Evolutionary conservation across 2,113 vertebrate genomes (phyloP).

Genomic region (Halichoeres trimaculatus): DNA sequence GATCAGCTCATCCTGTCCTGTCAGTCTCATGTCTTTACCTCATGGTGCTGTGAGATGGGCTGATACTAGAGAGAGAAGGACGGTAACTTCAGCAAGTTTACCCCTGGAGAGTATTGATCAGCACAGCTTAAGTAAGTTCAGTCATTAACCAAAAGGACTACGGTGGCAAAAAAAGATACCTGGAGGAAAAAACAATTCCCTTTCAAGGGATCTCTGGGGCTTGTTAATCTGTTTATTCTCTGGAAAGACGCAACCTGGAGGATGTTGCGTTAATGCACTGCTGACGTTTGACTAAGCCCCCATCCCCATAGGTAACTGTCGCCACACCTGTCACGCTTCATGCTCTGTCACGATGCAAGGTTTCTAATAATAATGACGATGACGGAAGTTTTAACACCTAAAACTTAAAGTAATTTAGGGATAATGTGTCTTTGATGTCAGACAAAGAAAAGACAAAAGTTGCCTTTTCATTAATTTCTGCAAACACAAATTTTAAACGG

Average conservation of each 20-base stretch:
- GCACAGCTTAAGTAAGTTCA: constrained; percentile 63
- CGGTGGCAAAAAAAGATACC: constrained; percentile 57
- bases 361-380: background rate
- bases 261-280: constrained; percentile 22
- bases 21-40: constrained; percentile 33
- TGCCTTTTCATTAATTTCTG: no score
- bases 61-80: constrained; percentile 21
- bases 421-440: no score
- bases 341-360: background rate
- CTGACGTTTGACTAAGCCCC: constrained; percentile 4
- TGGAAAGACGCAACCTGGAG: constrained; percentile 21
- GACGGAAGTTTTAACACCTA: background rate
- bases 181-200: constrained; percentile 45
- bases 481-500: no score
- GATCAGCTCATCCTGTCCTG: constrained; percentile 34
- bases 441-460: no score
- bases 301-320: background rate
- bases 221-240: constrained; percentile 51
- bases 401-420: background rate
- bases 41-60: constrained; percentile 33
- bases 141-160: constrained; percentile 67
- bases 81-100: constrained; percentile 71
- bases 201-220: constrained; percentile 39
- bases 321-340: background rate
- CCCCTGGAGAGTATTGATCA: constrained; percentile 69